Conservation (phyloP, 2,888 invertebrate genomes). For the Lumbricus terrestris region DNA sequence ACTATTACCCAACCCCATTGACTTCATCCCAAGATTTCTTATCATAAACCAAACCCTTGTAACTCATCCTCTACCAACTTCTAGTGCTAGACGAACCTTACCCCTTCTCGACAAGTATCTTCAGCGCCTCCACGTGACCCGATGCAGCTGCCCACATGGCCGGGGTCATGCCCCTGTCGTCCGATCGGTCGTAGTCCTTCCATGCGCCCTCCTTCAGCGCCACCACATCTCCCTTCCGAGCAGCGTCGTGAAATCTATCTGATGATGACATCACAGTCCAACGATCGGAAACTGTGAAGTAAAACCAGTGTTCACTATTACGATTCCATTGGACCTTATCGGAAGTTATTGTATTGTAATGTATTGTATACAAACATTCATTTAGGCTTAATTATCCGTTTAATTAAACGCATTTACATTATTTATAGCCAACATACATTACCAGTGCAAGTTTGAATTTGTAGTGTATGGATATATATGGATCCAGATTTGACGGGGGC, state of each 20-base stretch:
- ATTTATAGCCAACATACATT: too few species aligned
- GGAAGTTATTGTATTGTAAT: too few species aligned
- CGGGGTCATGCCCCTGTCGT: slow-evolving; percentile 95
- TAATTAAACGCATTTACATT: too few species aligned
- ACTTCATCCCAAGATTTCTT: too few species aligned
- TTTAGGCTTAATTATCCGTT: too few species aligned
- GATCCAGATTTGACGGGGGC: too few species aligned
- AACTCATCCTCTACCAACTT: neutral
- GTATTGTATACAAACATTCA: too few species aligned
- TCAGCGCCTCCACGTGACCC: slow-evolving; percentile 84
- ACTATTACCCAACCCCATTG: too few species aligned
- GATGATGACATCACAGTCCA: neutral
- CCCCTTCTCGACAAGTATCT: slow-evolving; percentile 87
- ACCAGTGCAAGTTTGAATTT: too few species aligned
- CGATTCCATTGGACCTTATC: too few species aligned
- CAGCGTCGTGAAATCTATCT: slow-evolving; percentile 70
- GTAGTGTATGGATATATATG: too few species aligned
- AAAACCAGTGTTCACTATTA: neutral
- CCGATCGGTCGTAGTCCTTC: slow-evolving; percentile 84
- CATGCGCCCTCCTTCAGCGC: slow-evolving; percentile 77
- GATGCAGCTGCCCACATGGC: slow-evolving; percentile 91
- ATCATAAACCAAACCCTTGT: too few species aligned
- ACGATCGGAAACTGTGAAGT: neutral
- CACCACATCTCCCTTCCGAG: slow-evolving; percentile 84
- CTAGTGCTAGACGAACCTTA: slow-evolving; percentile 60